A percentile compares a stretch with the other conserved stretches of the same genome.
Conservation (phyloP, 2,888 invertebrate species). For the Exephanes ischioxanthus region DNA sequence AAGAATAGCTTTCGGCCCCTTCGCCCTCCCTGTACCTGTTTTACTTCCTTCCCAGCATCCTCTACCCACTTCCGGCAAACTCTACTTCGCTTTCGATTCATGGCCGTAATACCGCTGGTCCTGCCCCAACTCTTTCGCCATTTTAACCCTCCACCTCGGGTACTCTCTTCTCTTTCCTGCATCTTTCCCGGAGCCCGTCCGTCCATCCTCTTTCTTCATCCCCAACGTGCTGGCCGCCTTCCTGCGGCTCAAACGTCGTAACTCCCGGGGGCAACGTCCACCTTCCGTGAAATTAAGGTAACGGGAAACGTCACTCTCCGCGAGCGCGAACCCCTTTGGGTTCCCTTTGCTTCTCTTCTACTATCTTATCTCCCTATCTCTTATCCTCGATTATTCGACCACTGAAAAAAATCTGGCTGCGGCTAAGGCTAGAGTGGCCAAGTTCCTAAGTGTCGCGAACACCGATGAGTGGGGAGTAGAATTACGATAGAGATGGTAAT, state of each 20-base stretch:
- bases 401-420: slow-evolving; percentile 49
- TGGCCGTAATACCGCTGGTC: slow-evolving; percentile 50
- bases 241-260: slow-evolving; percentile 63
- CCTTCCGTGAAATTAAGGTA: slow-evolving; percentile 66
- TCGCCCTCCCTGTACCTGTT: slow-evolving; percentile 22
- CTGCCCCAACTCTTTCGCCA: slow-evolving; percentile 49
- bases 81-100: slow-evolving; percentile 34
- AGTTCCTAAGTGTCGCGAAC: slow-evolving; percentile 34
- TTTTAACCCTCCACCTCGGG: not conserved
- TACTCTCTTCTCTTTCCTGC: slow-evolving; percentile 21
- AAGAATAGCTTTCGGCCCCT: slow-evolving; percentile 41
- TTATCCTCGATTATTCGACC: slow-evolving; percentile 54
- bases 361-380: slow-evolving; percentile 34
- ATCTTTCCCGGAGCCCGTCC: slow-evolving; percentile 42
- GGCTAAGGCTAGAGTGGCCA: slow-evolving; percentile 11
- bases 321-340: slow-evolving; percentile 33
- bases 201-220: slow-evolving; percentile 55
- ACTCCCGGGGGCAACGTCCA: slow-evolving; percentile 67
- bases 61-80: slow-evolving; percentile 29
- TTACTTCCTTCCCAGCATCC: slow-evolving; percentile 25
- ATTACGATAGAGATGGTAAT: slow-evolving; percentile 47
- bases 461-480: slow-evolving; percentile 8
- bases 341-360: slow-evolving; percentile 29
- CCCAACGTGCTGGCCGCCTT: slow-evolving; percentile 55
- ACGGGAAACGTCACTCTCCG: slow-evolving; percentile 36